Evolutionary conservation across 1,140 invertebrate species (phyloP), one percentile per base, ranked within the genome.

Genomic region (Aricia agestis): DNA sequence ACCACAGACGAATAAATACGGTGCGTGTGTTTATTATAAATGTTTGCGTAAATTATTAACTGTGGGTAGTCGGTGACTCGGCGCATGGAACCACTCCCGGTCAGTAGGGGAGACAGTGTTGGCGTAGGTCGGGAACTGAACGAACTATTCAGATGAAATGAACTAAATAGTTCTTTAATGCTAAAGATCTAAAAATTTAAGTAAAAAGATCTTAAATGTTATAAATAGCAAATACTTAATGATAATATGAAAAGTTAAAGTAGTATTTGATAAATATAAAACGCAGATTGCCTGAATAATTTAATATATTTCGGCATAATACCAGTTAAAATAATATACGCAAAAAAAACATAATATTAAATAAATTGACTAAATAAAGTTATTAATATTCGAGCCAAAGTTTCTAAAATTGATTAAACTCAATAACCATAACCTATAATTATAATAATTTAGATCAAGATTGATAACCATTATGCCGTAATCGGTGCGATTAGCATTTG

Each of bases 81-180:
- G 68, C 36, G 74, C 72, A 76, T 70, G 76, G 71, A 75, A 76
- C 75, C 77, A 76, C 70, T 72, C 72, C 73, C 82, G 81, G 82
- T 85, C 82, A 83, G 72, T 81, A 72, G 82, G 79, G 66, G 79
- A 85, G 72, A 72, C 70, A 69, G 63, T 68, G 70, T 76, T 83
- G 77, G 69, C 76, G 69, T 85, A 86, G 85, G 84, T 87, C 84
- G 81, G 82, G 74, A 78, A 74, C 19, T 72, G 71, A 41, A 69
- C 72, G 59, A 74, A 68, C 70, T 52, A 52, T 52, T 13, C 13
- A 52, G 13, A 52, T 52, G 45, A 52, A 13, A 0, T 9, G 10
- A 52, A 52, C 11, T 52, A 52, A 52, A 36, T 36, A 36, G 6
- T 36, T 36, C 36, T 36, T 36, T 36, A 36, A 5, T 36, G 6